Evolutionary conservation across 2,888 invertebrate species (phyloP).

Genomic region (Xylota segnis): DNA sequence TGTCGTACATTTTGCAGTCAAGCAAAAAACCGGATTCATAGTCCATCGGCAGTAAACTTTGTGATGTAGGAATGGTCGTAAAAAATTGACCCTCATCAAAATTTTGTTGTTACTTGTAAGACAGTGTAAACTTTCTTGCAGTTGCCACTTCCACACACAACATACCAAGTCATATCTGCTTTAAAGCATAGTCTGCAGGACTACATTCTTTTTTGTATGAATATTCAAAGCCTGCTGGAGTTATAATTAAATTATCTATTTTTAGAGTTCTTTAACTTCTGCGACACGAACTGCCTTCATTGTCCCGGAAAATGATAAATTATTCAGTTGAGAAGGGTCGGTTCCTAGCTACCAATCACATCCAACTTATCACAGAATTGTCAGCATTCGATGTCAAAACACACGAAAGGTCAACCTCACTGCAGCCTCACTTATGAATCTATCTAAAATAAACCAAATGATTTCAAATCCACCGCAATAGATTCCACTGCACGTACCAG

Average conservation of each 20-base stretch:
- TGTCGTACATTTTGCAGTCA: background rate
- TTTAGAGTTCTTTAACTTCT: background rate
- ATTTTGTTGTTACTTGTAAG: background rate
- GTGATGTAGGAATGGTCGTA: background rate
- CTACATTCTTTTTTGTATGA: background rate
- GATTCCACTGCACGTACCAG: conserved; percentile 35
- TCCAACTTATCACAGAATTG: background rate
- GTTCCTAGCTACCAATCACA: background rate
- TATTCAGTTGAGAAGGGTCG: background rate
- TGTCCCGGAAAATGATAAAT: background rate
- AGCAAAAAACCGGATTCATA: background rate
- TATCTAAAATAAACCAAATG: conserved; percentile 3
- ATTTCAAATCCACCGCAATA: conserved; percentile 36
- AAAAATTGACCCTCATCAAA: conserved; percentile 3
- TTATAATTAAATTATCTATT: background rate
- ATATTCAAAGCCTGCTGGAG: background rate
- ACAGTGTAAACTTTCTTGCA: background rate
- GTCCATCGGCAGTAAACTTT: background rate
- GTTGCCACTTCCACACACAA: background rate
- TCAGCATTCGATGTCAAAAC: background rate
- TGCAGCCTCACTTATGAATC: conserved; percentile 4
- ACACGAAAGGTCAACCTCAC: background rate
- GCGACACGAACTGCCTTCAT: background rate
- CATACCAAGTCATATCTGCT: background rate
- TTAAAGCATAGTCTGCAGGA: background rate